phyloP scores from a whole-genome alignment of 2,888 invertebrate species.

The Odiellus spinosus region DNA sequence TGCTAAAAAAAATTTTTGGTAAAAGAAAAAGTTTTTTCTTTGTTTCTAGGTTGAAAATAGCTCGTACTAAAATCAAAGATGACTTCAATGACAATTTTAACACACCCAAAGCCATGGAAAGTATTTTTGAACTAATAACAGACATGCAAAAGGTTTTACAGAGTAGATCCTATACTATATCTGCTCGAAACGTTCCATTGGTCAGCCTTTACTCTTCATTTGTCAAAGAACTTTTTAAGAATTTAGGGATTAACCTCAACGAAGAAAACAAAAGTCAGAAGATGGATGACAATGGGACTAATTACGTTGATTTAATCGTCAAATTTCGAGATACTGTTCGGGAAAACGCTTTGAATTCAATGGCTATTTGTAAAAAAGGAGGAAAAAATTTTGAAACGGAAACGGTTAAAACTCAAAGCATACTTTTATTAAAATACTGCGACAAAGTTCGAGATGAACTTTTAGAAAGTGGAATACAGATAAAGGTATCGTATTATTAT shows the following conservation, averaged over 20 bases:
- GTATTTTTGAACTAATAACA: constrained; percentile 8
- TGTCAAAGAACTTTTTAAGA: constrained; percentile 7
- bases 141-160: constrained; percentile 9
- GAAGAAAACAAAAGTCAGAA: too few relatives aligned
- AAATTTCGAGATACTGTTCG: too few relatives aligned
- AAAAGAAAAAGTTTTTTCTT: background rate
- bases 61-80: background rate
- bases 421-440: constrained; percentile 6
- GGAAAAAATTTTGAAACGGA: too few relatives aligned
- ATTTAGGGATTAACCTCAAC: constrained; percentile 7
- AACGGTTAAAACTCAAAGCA: background rate
- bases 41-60: background rate
- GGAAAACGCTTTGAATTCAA: too few relatives aligned
- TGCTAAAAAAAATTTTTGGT: too few relatives aligned
- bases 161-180: background rate
- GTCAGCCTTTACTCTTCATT: constrained; percentile 8
- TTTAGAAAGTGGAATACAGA: constrained; percentile 4
- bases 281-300: too few relatives aligned
- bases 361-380: too few relatives aligned
- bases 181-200: background rate
- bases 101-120: constrained; percentile 8
- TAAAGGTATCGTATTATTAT: constrained; percentile 7
- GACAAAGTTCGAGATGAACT: constrained; percentile 11
- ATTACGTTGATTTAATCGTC: too few relatives aligned
- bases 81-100: constrained; percentile 12